A percentile compares a stretch with the other conserved stretches of the same genome.
phyloP scores from a whole-genome alignment of 2,113 vertebrate species.

The Poecile atricapillus region DNA sequence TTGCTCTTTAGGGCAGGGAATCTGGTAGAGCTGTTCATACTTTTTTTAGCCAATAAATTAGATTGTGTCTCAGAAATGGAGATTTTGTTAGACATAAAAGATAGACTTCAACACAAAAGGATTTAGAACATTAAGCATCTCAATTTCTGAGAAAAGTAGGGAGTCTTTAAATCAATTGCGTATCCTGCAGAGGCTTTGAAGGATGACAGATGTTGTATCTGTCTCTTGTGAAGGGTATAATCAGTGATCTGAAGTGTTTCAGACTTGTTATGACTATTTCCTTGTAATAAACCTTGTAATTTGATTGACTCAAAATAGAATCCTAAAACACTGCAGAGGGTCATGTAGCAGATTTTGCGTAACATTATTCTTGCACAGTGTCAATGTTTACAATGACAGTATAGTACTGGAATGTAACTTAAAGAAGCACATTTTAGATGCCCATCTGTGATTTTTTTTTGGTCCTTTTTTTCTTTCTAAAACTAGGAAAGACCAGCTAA shows the following conservation, averaged over 20 bases:
- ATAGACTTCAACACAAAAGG: neutral
- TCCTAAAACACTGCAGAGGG: neutral
- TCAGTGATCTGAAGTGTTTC: slow-evolving; percentile 38
- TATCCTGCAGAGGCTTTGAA: slow-evolving; percentile 35
- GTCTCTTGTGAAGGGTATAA: slow-evolving; percentile 38
- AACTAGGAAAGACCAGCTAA: neutral
- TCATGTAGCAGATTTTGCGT: neutral
- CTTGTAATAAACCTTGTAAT: slow-evolving; percentile 39
- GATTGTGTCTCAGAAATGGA: neutral
- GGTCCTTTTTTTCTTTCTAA: too few relatives aligned
- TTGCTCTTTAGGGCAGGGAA: neutral
- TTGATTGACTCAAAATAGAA: slow-evolving; percentile 36
- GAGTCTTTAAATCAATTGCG: slow-evolving; percentile 30
- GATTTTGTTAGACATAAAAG: neutral
- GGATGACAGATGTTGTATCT: slow-evolving; percentile 25
- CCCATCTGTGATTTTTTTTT: neutral
- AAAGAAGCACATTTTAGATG: neutral
- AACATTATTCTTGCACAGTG: neutral
- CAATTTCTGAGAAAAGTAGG: neutral
- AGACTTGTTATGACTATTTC: slow-evolving; percentile 39
- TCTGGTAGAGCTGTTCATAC: neutral
- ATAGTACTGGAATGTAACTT: neutral
- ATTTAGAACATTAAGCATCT: neutral
- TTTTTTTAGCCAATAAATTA: neutral
- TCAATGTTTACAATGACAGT: neutral